Base-by-base conservation (phyloP, 2,797 vertebrate species). In the Lophius americanus region DNA sequence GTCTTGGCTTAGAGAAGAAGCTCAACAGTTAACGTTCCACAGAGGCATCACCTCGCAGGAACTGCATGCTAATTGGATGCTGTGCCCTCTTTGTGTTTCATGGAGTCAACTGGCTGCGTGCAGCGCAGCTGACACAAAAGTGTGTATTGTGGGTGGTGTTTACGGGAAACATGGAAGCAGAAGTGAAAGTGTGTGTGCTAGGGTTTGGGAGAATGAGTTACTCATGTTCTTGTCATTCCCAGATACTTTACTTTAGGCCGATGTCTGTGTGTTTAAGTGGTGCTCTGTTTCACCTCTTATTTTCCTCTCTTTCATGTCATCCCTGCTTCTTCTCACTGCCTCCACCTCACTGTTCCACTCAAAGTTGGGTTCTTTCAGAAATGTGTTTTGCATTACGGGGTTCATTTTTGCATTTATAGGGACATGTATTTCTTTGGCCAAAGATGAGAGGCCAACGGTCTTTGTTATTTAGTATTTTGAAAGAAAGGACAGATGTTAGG, bases 161-260 rank as follows among this genome's bases (percentile, higher is more conserved):
- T 63, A 58, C 61, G 68, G 54, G 68, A 76, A 85, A 80, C 72
- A 71, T 5, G 43, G 66, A 60, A 48, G 32, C 14, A 52, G 50
- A 64, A 65, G 71, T 63, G 48, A 60, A 36, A 68, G 62, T 54
- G 81, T 60, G 51, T 70, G 70, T 53, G 72, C 7, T 43, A 7
- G 39, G 46, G 50, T 47, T 60, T 66, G 67, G 61, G 55, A 13
- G 54, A 77, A 83, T 82, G 78, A 76, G 77, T 80, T 84, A 82
- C 78, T 79, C 76, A 64, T 85, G 80, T 85, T 59, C 68, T 69
- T 82, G 76, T 85, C 81, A 76, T 73, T 76, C 75, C 69, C 41
- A 12, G 44, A 13, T 43, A 48, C 64, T 57, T 39, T 23, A 55
- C 49, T 65, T 60, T 2, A n/a, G 49, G 32, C 42, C 54, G 65